Percentiles rank a stretch among this genome's conserved stretches.
Conservation (phyloP, 2,113 vertebrate species). For the Cariama cristata region DNA sequence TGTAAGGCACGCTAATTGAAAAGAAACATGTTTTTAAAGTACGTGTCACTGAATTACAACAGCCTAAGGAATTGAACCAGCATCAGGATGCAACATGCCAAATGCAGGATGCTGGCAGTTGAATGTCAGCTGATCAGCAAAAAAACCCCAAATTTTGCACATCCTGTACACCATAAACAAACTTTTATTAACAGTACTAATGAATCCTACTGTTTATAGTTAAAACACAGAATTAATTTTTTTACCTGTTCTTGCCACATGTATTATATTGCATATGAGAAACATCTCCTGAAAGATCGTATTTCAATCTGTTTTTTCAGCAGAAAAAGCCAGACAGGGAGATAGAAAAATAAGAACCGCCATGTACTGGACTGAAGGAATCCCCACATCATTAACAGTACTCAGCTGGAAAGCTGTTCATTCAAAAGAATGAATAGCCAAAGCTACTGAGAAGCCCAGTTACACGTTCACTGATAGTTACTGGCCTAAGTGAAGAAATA, state of each 20-base stretch:
- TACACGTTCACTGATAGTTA: rapidly evolving
- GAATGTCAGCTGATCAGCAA: not conserved
- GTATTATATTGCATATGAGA: not conserved
- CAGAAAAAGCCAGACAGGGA: not conserved
- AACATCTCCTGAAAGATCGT: not conserved
- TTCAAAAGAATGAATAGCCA: rapidly evolving
- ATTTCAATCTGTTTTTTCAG: not conserved
- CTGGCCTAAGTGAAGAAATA: not conserved
- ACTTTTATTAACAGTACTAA: not conserved
- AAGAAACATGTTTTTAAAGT: not conserved
- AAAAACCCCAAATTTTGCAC: not conserved
- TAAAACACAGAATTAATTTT: not conserved
- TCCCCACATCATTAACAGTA: not conserved
- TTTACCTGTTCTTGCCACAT: not conserved
- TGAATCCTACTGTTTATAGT: not conserved
- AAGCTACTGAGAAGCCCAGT: not conserved
- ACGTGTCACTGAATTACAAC: not conserved
- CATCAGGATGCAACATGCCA: not conserved
- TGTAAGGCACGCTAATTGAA: not conserved
- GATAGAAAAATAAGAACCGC: not conserved
- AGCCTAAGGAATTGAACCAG: not conserved
- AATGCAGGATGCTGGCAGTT: not conserved
- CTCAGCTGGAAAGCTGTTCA: not conserved
- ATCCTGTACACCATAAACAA: not conserved
- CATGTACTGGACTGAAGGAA: not conserved